Evolutionary conservation across 2,888 invertebrate species (phyloP), one percentile per base, ranked within the genome.

Genomic region (Pammene fasciana): DNA sequence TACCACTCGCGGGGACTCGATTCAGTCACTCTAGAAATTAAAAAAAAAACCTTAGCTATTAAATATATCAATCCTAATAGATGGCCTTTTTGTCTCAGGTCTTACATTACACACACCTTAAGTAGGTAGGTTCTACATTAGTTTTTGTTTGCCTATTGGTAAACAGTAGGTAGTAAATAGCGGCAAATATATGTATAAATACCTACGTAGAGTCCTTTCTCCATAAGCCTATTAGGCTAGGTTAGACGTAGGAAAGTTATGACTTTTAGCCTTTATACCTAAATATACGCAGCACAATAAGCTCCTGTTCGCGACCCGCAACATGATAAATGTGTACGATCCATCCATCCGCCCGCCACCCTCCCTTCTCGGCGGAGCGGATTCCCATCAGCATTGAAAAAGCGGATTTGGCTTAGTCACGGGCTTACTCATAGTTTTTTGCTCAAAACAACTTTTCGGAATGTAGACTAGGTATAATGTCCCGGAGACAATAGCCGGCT

Each of bases 391-490:
- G 36, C 48, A 48, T 52, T 50, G 62, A 52, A 62, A 52, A 41
- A 62, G 62, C 41, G 34, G 36, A 41, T 11, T 41, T 10, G 50
- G 50, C 62, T 62, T 62, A 52, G 52, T 62, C 62, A 62, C 50
- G 18, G 50, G 38, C 62, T 62, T 62, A 62, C 50, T 62, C 62
- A 62, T 41, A 62, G 41, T 62, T 62, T 62, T 62, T 62, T 61
- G 61, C 50, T n/a, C 38, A 26, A 52, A 62, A 18, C 38, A 62
- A 50, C 50, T 38, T 50, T 62, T 36, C 4, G 38, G n/a, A 61
- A 52, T 62, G 18, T 41, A 59, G 10, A 45, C 26, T 36, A 46
- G n/a, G 46, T 46, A 46, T 46, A 46, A 46, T 14, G 34, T 34
- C 34, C 34, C 34, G n/a, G n/a, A 13, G 34, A 54, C 34, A 54